Evolutionary conservation across 2,113 vertebrate genomes (phyloP), one percentile per base, ranked within the genome.

Genomic region (Cinclus mexicanus): DNA sequence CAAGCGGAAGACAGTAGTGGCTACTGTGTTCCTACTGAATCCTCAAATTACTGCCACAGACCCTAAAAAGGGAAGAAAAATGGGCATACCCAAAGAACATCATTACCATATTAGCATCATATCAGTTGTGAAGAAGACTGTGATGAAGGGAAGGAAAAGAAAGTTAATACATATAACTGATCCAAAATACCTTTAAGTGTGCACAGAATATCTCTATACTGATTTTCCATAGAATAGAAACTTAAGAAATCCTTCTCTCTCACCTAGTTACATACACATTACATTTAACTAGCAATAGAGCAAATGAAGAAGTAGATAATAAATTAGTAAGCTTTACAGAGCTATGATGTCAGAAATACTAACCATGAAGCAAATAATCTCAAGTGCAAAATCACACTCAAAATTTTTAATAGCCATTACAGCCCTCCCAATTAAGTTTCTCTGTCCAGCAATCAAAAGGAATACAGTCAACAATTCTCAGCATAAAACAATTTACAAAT

Each of bases 331-430:
- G 23, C 21, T 64, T 37, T 49, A 71, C 9, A 35, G 26, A 20
- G 28, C 14, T 75, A 86, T 61, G 16, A 28, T 6, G 56, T 25
- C 53, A 80, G 42, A 88, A 75, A 76, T 60, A 60, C 44, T 44
- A 33, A 81, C 10, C 56, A n/a, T 25, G 25, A 87, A 92, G 63
- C 56, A 93, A 60, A 21, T 68, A 46, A 77, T 26, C 55, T 49
- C 9, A 82, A 42, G 31, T 21, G 22, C 33, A 94, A 95, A 93
- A 69, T 33, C 44, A 71, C 78, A 92, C 59, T 56, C 46, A 69
- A 95, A 96, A 94, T 35, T 50, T 64, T 7, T 80, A 91, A 77
- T 10, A 83, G 78, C 11, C 15, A 20, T 29, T 44, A 55, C 26
- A 53, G 1, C 24, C 42, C 67, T 41, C 67, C 50, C 46, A 63